Evolutionary conservation across 1,140 invertebrate genomes (phyloP).

Genomic region (Drosophila chauvacae): DNA sequence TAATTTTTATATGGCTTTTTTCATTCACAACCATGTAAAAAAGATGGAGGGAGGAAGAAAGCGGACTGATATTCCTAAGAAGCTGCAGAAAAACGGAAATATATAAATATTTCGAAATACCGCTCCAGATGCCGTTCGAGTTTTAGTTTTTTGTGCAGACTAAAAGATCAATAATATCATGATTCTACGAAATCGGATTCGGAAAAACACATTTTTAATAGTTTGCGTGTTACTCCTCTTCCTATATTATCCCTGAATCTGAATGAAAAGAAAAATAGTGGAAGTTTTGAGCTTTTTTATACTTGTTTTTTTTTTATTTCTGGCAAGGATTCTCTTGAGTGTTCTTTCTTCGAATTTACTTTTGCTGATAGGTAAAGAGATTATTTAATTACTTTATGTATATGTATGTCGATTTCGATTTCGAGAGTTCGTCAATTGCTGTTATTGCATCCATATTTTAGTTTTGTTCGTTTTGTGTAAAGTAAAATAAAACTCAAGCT

Average conservation of each 20-base stretch:
- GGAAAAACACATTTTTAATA: conserved; percentile 3
- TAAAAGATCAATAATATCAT: conserved; percentile 1
- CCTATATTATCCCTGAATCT: conserved; percentile 22
- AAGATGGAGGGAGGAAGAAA: conserved; percentile 35
- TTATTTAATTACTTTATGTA: conserved; percentile 19
- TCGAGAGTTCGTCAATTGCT: conserved; percentile 14
- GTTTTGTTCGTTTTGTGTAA: conserved; percentile 42
- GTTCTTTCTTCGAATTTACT: conserved; percentile 7
- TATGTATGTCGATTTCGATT: conserved; percentile 25
- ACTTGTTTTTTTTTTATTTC: conserved; percentile 8
- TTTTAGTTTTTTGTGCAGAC: conserved; percentile 3
- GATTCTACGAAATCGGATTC: not conserved
- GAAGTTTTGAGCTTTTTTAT: conserved; percentile 15
- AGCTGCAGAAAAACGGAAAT: not conserved
- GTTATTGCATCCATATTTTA: conserved; percentile 28
- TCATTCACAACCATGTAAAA: conserved; percentile 67
- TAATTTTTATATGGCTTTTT: conserved; percentile 39
- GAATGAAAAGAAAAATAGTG: conserved; percentile 22
- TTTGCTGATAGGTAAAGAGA: conserved; percentile 14
- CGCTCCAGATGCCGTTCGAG: not conserved
- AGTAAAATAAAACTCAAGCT: conserved; percentile 76
- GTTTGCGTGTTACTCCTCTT: conserved; percentile 4
- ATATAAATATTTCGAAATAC: not conserved
- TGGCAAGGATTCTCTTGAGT: conserved; percentile 30
- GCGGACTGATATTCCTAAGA: conserved; percentile 31